Base-by-base conservation (phyloP, 2,888 invertebrate genomes). In the Agrotis clavis region DNA sequence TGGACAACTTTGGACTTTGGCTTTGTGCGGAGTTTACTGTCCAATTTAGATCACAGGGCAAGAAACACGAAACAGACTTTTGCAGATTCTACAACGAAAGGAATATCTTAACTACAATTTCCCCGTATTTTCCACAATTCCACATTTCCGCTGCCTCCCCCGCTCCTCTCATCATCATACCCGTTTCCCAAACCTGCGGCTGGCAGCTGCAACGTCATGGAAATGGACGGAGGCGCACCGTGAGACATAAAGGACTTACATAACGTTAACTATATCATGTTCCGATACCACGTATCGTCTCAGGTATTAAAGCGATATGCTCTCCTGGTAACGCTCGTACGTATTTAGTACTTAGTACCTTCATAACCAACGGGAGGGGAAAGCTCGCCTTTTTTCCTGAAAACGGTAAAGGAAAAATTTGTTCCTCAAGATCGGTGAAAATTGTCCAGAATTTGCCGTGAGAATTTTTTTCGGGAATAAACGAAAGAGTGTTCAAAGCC, bases 161-260 rank as follows among this genome's bases (percentile, higher is more conserved):
- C 88, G 87, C 87, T 82, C 56, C 67, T 30, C 80, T 56, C 54
- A 35, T 50, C 67, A 89, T 48, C 35, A 48, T 0, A 59, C 9
- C 54, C 62, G 0, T 21, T 16, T 18, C 82, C 79, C 63, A 79
- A 88, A 59, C 69, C 87, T 92, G 92, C 87, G 92, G 91, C 91
- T 92, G 93, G 91, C 93, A 91, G 92, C 89, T 90, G 91, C 92
- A 90, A 82, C 92, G 91, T 92, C 93, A 92, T 92, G 91, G 91
- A 91, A 93, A 93, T 91, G 94, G 92, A 91, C 93, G 89, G 87
- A 89, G 90, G 86, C 85, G 88, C 84, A 81, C 86, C 84, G 88
- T 89, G 89, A 88, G 90, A 90, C 91, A 90, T 92, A 92, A 92
- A 92, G 92, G 91, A 89, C 90, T 88, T 86, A 86, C 84, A 87